Conservation (phyloP, 2,797 vertebrate species). For the Jordanella pulchra region DNA sequence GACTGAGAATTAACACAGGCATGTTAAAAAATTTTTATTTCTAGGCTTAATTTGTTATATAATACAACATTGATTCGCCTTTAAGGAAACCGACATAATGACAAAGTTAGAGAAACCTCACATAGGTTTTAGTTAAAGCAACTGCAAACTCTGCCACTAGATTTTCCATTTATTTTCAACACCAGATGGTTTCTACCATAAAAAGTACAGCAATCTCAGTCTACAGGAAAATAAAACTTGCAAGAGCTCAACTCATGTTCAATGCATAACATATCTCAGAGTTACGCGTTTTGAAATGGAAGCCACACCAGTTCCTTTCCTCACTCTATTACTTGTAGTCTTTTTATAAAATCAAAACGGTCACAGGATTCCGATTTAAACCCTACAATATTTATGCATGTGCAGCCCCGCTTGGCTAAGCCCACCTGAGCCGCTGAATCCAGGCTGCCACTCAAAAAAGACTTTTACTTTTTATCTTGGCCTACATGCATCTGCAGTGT, state of each 20-base stretch:
- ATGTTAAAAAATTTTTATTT: no score
- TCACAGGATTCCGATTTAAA: constrained; percentile 26
- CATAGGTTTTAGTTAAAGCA: background rate
- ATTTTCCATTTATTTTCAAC: constrained; percentile 64
- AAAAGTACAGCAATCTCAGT: constrained; percentile 44
- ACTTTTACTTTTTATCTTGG: constrained; percentile 4
- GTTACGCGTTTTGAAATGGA: constrained; percentile 2
- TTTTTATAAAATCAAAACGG: constrained; percentile 37
- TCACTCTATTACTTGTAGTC: constrained; percentile 36
- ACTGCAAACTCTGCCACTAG: constrained; percentile 32
- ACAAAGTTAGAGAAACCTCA: background rate
- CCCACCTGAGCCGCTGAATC: constrained; percentile 11
- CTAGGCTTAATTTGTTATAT: no score
- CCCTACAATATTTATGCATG: constrained; percentile 15
- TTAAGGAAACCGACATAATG: no score
- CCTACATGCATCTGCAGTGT: background rate
- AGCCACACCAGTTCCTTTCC: constrained; percentile 10
- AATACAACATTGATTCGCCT: no score
- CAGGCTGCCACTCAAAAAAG: constrained; percentile 5
- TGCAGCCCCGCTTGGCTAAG: background rate
- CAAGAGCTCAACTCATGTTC: constrained; percentile 60
- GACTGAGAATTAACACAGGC: no score
- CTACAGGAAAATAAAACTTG: constrained; percentile 23
- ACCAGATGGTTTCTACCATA: constrained; percentile 38
- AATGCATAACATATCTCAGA: constrained; percentile 57